Conservation (phyloP, 2,888 invertebrate species). For the Lycia hirtaria region DNA sequence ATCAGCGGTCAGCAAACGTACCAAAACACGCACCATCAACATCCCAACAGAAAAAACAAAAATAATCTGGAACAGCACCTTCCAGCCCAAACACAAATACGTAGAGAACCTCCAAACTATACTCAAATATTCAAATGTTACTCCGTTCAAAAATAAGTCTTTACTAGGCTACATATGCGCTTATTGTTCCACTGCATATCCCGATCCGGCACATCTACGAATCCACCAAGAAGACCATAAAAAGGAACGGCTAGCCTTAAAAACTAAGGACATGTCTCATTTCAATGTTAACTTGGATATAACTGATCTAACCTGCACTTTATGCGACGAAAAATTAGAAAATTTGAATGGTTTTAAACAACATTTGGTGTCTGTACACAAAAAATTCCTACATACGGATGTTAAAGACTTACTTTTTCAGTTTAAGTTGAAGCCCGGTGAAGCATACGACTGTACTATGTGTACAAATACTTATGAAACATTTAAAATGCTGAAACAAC, state of each 20-base stretch:
- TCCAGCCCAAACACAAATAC: conserved; percentile 52
- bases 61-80: conserved; percentile 18
- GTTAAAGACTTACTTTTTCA: conserved; percentile 72
- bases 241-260: conserved; percentile 57
- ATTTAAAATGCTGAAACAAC: conserved; percentile 76
- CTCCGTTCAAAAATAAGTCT: conserved; percentile 68
- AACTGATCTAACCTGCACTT: conserved; percentile 67
- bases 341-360: conserved; percentile 61
- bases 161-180: conserved; percentile 67
- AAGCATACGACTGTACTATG: conserved; percentile 67
- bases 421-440: conserved; percentile 70
- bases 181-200: conserved; percentile 63
- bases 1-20: conserved; percentile 47
- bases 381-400: conserved; percentile 60
- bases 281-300: conserved; percentile 75
- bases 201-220: conserved; percentile 66
- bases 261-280: conserved; percentile 63
- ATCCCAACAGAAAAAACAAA: conserved; percentile 33
- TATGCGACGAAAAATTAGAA: conserved; percentile 51
- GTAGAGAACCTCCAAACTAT: conserved; percentile 64
- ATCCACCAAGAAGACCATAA: conserved; percentile 56
- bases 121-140: conserved; percentile 65
- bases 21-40: conserved; percentile 43
- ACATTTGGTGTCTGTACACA: conserved; percentile 64
- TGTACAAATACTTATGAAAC: conserved; percentile 72